Base-by-base conservation (phyloP, 2,113 vertebrate species). In the Bufo gargarizans region DNA sequence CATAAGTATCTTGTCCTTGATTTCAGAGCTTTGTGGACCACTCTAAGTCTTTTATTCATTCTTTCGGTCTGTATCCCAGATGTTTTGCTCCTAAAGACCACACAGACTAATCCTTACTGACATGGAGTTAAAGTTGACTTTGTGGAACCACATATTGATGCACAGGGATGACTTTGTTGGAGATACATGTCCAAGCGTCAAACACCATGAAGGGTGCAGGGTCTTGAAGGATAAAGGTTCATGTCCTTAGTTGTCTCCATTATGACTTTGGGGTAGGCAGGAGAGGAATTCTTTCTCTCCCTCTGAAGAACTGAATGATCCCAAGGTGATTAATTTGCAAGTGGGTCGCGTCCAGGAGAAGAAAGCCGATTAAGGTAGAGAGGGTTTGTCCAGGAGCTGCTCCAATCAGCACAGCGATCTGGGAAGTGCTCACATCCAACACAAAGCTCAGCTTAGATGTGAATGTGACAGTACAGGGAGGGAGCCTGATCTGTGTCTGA, bases 331-430 rank as follows among this genome's bases (percentile, higher is more conserved):
- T 56, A 87, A 82, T 69, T 72, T 63, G 84, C 88, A 83, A 88
- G 86, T 65, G 77, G 89, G 90, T 89, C 82, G 77, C 72, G 55
- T 78, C 88, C 78, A 76, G 84, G 89, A 85, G 72, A 56, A 71
- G 88, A 86, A 86, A 86, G 88, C 84, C 71, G 86, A 77, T 88
- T 86, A 82, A 83, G 78, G 81, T 89, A 53, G 72, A 80, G 78
- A 77, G 65, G 85, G 84, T 17, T 58, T 79, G 33, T 53, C 82
- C 14, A 45, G 69, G n/a, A 67, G 72, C 87, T 78, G 59, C 87
- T 89, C 87, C 87, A 84, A 89, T 84, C 87, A 83, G 86, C 80
- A 61, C 50, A 61, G 55, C 53, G 86, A 83, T 88, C 86, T 83
- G 49, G 63, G 87, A 78, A 83, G 82, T 89, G 87, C 74, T 87